Evolutionary conservation across 1,140 invertebrate genomes (phyloP), one percentile per base, ranked within the genome.

Genomic region (Calephelis nemesis): DNA sequence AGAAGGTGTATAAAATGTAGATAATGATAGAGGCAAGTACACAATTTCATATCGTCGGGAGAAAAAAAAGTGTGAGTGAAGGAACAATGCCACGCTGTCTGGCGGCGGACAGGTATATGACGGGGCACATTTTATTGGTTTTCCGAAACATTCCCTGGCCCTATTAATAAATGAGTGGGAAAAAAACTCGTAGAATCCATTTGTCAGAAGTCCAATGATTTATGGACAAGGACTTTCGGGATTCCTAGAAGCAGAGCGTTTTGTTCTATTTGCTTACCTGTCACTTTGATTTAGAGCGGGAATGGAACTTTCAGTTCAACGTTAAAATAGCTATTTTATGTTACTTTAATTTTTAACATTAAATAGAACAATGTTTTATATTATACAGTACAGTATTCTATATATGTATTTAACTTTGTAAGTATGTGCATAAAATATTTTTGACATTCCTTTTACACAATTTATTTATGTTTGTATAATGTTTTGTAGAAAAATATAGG

Each of bases 191-290:
- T 86, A 84, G 85, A 88, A 88, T 91, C 86, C 86, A 91, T 91
- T 91, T 91, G 88, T 91, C 87, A 91, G 78, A 83, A 83, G 75
- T 69, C 70, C 70, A 65, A 87, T 91, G 88, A 91, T 89, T 91
- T 91, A 91, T 91, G 87, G 80, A 72, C 78, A 77, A 86, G 81
- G 85, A 85, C 85, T 85, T 81, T 80, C 62, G 82, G 76, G 76
- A 81, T 91, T 91, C 87, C 82, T 87, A 84, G 87, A 88, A 89
- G 84, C 87, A 73, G 42, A 76, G 72, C 77, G 79, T 88, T 89
- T 89, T 88, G 87, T 89, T 85, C 87, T 91, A 89, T 89, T 89
- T 91, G 83, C 86, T 85, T 87, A 91, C 88, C 87, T 89, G 87
- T 88, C 88, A 87, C 76, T 71, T 79, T 91, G 88, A 91, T 91